A percentile compares a stretch with the other conserved stretches of the same genome.
phyloP scores from a whole-genome alignment of 2,888 invertebrate species.

The Pammene aurita region DNA sequence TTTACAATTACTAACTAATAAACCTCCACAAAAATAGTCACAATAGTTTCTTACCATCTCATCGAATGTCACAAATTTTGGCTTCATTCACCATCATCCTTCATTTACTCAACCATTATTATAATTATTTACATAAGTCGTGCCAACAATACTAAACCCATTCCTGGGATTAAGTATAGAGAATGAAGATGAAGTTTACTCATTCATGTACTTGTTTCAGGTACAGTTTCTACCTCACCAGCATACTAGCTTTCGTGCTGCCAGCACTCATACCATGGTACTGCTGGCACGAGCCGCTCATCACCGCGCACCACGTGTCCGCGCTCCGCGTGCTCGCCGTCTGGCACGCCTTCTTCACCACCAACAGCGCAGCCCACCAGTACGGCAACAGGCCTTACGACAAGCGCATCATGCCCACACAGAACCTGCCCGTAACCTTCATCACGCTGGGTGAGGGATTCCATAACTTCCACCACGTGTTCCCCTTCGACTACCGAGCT shows the following conservation, averaged over 20 bases:
- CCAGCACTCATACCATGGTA: background rate
- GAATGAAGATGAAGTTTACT: background rate
- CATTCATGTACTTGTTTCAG: background rate
- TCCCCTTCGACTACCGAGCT: slow-evolving; percentile 24
- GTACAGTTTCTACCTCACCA: slow-evolving; percentile 5
- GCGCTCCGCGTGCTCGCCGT: background rate
- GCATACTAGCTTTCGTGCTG: background rate
- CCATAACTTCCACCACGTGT: slow-evolving; percentile 30
- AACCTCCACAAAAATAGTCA: too few relatives aligned
- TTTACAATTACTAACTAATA: too few relatives aligned
- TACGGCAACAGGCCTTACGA: slow-evolving; percentile 22
- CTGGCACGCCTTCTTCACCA: slow-evolving; percentile 7
- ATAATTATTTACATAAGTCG: too few relatives aligned
- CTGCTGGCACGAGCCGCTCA: slow-evolving; percentile 14
- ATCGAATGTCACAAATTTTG: too few relatives aligned
- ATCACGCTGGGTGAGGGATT: slow-evolving; percentile 9
- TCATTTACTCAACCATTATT: too few relatives aligned
- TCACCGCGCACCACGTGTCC: background rate
- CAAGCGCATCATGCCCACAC: background rate
- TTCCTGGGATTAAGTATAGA: too few relatives aligned
- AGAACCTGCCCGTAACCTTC: background rate
- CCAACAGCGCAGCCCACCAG: slow-evolving; percentile 16
- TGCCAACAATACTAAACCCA: too few relatives aligned
- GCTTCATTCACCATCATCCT: too few relatives aligned
- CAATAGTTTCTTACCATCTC: too few relatives aligned